phyloP scores from a whole-genome alignment of 2,113 vertebrate genomes.

The Oryzias melastigma region DNA sequence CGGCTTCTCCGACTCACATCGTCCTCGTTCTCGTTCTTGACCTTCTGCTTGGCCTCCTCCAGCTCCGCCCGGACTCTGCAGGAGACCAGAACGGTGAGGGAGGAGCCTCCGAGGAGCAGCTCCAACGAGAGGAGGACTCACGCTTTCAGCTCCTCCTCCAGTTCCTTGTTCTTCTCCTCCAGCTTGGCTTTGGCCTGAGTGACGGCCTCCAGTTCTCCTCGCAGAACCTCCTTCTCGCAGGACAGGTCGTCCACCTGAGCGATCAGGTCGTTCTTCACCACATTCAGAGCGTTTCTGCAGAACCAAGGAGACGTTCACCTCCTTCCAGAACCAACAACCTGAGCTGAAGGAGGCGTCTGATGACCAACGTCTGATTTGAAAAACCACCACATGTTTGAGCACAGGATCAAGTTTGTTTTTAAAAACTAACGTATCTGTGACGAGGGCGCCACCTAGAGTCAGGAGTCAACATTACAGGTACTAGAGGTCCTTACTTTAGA shows the following conservation, averaged over 20 bases:
- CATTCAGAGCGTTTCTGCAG: slow-evolving; percentile 92
- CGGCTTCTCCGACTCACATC: slow-evolving; percentile 80
- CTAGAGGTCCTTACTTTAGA: too few relatives aligned
- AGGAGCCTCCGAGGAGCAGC: too few relatives aligned
- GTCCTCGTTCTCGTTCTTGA: slow-evolving; percentile 87
- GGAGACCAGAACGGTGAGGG: too few relatives aligned
- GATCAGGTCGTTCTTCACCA: slow-evolving; percentile 97
- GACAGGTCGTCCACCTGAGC: slow-evolving; percentile 89
- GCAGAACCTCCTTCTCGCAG: slow-evolving; percentile 92
- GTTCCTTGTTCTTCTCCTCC: slow-evolving; percentile 91
- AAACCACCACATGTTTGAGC: too few relatives aligned
- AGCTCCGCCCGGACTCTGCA: slow-evolving; percentile 87
- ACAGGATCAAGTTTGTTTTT: too few relatives aligned
- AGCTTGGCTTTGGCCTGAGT: slow-evolving; percentile 88
- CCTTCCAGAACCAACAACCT: too few relatives aligned
- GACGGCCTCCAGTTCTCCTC: slow-evolving; percentile 86
- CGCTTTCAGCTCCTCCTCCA: slow-evolving; percentile 95
- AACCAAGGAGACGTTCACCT: not conserved
- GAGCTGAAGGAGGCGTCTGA: too few relatives aligned
- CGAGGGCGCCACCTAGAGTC: too few relatives aligned
- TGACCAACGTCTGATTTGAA: too few relatives aligned
- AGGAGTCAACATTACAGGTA: too few relatives aligned
- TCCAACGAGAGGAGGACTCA: slow-evolving; percentile 56
- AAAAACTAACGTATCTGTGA: too few relatives aligned
- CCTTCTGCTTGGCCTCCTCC: slow-evolving; percentile 87